Evolutionary conservation across 1,140 invertebrate species (phyloP), one percentile per base, ranked within the genome.

Genomic region (Glossosoma conforme): DNA sequence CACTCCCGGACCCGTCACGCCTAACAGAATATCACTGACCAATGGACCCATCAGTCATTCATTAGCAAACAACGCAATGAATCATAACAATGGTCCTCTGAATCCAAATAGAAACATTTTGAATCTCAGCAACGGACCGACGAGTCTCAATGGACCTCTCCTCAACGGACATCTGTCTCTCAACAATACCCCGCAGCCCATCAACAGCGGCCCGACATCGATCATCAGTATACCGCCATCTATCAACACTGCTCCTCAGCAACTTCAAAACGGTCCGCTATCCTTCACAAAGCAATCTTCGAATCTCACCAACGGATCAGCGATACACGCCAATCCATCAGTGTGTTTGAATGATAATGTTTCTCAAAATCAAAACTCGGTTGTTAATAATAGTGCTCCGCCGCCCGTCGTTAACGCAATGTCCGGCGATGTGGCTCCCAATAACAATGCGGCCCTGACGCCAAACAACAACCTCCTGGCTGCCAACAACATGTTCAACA

Each of bases 381-480:
- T 44, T 20, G 18, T 44, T 1, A 44, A 44, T 15, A 46, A 46
- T 22, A 37, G 35, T 17, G 25, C 44, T 3, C 25, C 35, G 11
- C 13, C 19, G 14, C 33, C 44, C 4, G 35, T n/a, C n/a, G n/a
- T n/a, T n/a, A 44, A 35, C 17, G 18, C 35, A 2, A 9, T 3
- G 10, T 5, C 11, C 30, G 2, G 28, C n/a, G 30, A 6, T 6
- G 11, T 19, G 2, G 24, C 14, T 2, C 9, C 28, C 8, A 22
- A 13, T 15, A 40, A 19, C 20, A 66, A 63, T 48, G 37, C 63
- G 60, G 52, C 64, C 50, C 11, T 56, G 42, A 18, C 56, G 49
- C 25, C 60, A 46, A 38, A 63, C 9, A 63, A 68, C 40, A 68
- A 65, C 52, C 68, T 72, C 51, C 57, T 64, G 1, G 49, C 60